Evolutionary conservation across 1,140 invertebrate genomes (phyloP), one percentile per base, ranked within the genome.

Genomic region (Drosophila virilis): DNA sequence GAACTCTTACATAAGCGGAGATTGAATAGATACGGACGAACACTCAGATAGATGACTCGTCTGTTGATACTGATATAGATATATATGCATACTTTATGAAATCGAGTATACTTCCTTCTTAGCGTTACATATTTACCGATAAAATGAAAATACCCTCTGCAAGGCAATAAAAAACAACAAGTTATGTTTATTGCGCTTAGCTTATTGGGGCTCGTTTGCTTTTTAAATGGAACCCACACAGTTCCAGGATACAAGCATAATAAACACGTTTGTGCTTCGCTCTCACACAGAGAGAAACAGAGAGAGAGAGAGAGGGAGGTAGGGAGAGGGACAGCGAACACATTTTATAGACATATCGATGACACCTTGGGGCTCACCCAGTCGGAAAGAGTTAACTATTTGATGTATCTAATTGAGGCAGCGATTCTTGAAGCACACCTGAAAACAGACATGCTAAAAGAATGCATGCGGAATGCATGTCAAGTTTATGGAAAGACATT

Each of bases 141-240:
- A 28, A 28, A 5, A 28, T 28, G 4, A 5, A 28, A 28, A 28
- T 28, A 28, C 22, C 22, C 22, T 5, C 4, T 28, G 22, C 5
- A 5, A 28, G 22, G 22, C 4, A 0, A 28, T 28, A 28, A 51
- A 15, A 22, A 42, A 15, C 33, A 43, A 33, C 28, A 13, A 61
- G 48, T 52, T 40, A 51, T 45, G 45, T 67, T 73, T 73, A 73
- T 67, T 46, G 69, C 68, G 38, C 54, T 45, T 13, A 46, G 50
- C 17, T 70, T 28, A 60, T 69, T 71, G 51, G 45, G 57, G 57
- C 46, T 52, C 54, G 38, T 71, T 71, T 71, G 45, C 52, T 38
- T 42, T 57, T 58, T 50, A 40, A 54, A 15, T 55, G 59, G 13
- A 9, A 51, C 15, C 8, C 40, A 33, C 3, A 42, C 28, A 65